These are phyloP conservation scores for Erannis defoliaria DNA, from an alignment of 2,888 invertebrate genomes.

Conservation along the genomic window DNA sequence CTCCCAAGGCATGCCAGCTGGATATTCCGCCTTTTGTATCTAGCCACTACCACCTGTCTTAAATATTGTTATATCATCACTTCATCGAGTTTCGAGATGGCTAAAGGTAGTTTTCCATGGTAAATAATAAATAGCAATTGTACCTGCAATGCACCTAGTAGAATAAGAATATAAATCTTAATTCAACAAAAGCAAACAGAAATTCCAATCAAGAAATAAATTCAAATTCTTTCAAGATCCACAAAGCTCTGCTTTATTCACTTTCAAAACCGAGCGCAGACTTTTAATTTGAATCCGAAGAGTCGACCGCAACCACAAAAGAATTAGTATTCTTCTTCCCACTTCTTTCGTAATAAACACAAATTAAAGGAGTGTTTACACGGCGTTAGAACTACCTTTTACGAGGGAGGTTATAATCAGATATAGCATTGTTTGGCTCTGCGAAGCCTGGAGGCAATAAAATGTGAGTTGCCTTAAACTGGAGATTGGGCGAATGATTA, in stretches of 20 bases:
- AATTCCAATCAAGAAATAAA: constrained; percentile 16
- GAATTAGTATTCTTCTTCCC: constrained; percentile 34
- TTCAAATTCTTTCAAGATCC: constrained; percentile 27
- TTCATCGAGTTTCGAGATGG: too few species aligned
- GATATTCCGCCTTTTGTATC: too few species aligned
- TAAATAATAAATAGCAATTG: neutral
- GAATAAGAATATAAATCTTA: constrained; percentile 45
- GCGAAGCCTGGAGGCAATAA: constrained; percentile 50
- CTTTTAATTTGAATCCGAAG: constrained; percentile 32
- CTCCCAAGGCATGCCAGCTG: too few species aligned
- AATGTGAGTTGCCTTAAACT: constrained; percentile 53
- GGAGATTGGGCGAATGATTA: constrained; percentile 58
- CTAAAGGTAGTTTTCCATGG: too few species aligned
- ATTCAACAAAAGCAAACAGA: constrained; percentile 15
- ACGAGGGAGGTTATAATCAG: constrained; percentile 29
- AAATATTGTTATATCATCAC: too few species aligned
- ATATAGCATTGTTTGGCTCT: constrained; percentile 43
- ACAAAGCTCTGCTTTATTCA: constrained; percentile 29
- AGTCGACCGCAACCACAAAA: constrained; percentile 15
- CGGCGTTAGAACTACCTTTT: constrained; percentile 25
- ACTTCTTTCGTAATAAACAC: constrained; percentile 32
- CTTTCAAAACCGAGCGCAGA: constrained; percentile 23
- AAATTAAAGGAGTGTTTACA: constrained; percentile 39
- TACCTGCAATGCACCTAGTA: constrained; percentile 28
- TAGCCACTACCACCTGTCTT: too few species aligned